These are phyloP conservation scores for Synanthedon tipuliformis DNA, from an alignment of 2,888 invertebrate species.

Conservation along the genomic window DNA sequence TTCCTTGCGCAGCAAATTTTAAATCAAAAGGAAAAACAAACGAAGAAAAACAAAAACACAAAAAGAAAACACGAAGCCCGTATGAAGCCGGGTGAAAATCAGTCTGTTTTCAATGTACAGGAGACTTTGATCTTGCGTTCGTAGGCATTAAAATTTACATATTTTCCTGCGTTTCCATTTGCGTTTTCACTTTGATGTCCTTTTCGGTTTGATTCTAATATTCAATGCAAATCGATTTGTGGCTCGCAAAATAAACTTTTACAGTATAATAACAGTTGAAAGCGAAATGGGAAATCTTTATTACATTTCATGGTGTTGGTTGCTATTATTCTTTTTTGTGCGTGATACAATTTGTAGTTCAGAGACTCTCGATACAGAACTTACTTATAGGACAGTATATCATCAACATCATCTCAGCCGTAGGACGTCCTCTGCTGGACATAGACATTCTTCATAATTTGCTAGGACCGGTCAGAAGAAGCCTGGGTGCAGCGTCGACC, in stretches of 20 bases:
- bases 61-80: slow-evolving; percentile 20
- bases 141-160: slow-evolving; percentile 63
- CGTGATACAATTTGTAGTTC: too few species aligned
- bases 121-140: slow-evolving; percentile 52
- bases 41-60: slow-evolving; percentile 14
- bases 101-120: slow-evolving; percentile 10
- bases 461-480: too few species aligned
- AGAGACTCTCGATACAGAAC: too few species aligned
- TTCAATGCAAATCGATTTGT: slow-evolving; percentile 24
- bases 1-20: slow-evolving; percentile 15
- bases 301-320: too few species aligned
- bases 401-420: too few species aligned
- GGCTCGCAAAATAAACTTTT: slow-evolving; percentile 3
- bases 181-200: slow-evolving; percentile 53
- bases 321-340: too few species aligned
- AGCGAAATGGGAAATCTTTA: too few species aligned
- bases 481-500: too few species aligned
- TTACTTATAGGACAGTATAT: too few species aligned
- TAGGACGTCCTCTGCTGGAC: too few species aligned
- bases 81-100: slow-evolving; percentile 22
- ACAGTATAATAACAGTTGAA: too few species aligned
- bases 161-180: slow-evolving; percentile 49
- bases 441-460: too few species aligned
- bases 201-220: slow-evolving; percentile 7
- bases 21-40: slow-evolving; percentile 23